phyloP scores from a whole-genome alignment of 1,140 invertebrate species.

The Octopus sinensis region DNA sequence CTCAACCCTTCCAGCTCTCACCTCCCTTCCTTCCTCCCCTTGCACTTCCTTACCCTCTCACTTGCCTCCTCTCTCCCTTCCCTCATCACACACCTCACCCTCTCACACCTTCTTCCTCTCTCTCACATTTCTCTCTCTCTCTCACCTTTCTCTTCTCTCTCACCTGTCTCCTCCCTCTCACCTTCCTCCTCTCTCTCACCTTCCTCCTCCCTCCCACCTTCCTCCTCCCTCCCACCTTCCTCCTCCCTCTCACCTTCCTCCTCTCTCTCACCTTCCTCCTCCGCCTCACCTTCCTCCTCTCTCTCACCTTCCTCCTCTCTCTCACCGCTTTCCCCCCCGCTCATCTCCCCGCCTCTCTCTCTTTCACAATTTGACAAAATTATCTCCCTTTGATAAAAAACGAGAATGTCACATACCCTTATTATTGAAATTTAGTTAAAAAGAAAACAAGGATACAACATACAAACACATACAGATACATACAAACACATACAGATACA shows the following conservation, averaged over 20 bases:
- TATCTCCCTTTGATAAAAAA: too few relatives aligned
- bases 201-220: background rate
- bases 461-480: background rate
- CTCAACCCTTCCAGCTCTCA: background rate
- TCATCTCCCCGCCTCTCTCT: too few relatives aligned
- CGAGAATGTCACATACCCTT: too few relatives aligned
- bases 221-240: background rate
- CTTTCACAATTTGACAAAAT: too few relatives aligned
- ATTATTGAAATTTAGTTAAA: too few relatives aligned
- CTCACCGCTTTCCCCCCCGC: too few relatives aligned
- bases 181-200: background rate
- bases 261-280: too few relatives aligned
- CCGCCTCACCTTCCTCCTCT: too few relatives aligned
- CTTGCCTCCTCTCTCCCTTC: background rate
- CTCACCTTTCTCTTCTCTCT: background rate
- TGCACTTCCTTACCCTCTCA: background rate
- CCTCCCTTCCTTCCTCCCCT: background rate
- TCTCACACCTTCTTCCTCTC: background rate
- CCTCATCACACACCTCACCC: background rate
- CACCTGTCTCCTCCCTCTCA: background rate
- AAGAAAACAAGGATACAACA: background rate
- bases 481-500: background rate
- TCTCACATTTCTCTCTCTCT: background rate
- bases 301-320: too few relatives aligned
- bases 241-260: too few relatives aligned